Percentiles rank a stretch among this genome's conserved stretches.
Evolutionary conservation across 1,140 invertebrate species (phyloP).

Genomic region (Battus philenor): DNA sequence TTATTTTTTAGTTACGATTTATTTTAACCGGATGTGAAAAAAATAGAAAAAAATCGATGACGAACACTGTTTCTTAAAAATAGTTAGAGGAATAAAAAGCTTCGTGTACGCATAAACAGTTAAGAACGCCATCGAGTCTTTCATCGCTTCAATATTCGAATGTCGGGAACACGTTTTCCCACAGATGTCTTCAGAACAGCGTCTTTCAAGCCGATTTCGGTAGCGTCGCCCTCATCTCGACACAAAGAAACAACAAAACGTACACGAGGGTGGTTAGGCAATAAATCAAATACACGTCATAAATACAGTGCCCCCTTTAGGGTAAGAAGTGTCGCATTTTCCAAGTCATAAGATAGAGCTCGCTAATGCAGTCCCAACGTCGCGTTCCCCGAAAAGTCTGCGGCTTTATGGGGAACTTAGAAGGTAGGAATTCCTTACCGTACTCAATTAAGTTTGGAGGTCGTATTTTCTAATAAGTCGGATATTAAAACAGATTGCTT

Average conservation of each 20-base stretch:
- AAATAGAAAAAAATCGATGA: no score
- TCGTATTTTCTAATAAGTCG: slow-evolving; percentile 43
- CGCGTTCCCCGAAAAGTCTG: slow-evolving; percentile 27
- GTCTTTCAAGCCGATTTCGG: slow-evolving; percentile 27
- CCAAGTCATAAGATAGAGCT: slow-evolving; percentile 56
- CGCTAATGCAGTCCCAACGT: slow-evolving; percentile 46
- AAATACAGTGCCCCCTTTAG: slow-evolving; percentile 52
- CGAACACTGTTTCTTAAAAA: no score
- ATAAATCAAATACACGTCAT: slow-evolving; percentile 66
- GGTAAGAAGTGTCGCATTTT: slow-evolving; percentile 69
- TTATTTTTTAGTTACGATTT: no score
- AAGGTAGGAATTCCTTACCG: slow-evolving; percentile 28
- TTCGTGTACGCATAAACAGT: background rate
- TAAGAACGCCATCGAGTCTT: background rate
- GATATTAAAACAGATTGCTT: slow-evolving; percentile 8
- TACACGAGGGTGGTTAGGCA: slow-evolving; percentile 43
- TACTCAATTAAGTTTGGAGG: slow-evolving; percentile 52
- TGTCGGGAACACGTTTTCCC: background rate
- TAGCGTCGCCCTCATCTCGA: slow-evolving; percentile 36
- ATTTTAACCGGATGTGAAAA: no score
- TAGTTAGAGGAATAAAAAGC: no score
- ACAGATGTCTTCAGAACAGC: background rate
- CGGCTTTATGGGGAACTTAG: slow-evolving; percentile 25
- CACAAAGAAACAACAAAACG: slow-evolving; percentile 64
- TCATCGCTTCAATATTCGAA: background rate